phyloP scores from a whole-genome alignment of 2,113 vertebrate genomes.

The Sclerurus mexicanus region DNA sequence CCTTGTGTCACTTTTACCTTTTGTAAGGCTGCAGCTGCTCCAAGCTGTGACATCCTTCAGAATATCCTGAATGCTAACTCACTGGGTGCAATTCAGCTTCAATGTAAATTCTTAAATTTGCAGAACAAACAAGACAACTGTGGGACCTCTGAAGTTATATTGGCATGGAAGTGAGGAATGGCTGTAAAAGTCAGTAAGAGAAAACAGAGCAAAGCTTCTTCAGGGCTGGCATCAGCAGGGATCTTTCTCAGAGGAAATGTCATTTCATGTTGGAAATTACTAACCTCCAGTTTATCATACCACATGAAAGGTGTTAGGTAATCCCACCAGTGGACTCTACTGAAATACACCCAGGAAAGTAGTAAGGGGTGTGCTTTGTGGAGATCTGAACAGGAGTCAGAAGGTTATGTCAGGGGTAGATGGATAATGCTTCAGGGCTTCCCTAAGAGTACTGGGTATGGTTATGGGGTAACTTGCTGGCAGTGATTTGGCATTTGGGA shows the following conservation, averaged over 20 bases:
- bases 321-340: background rate
- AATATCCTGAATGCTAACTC: background rate
- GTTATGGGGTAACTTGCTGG: background rate
- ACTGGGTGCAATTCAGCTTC: background rate
- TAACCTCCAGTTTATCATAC: background rate
- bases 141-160: background rate
- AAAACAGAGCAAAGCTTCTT: background rate
- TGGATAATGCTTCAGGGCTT: background rate
- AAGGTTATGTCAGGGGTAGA: background rate
- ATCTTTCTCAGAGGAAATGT: background rate
- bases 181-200: background rate
- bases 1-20: background rate
- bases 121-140: background rate
- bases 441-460: background rate
- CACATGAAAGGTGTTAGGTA: background rate
- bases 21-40: background rate
- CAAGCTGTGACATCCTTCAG: background rate
- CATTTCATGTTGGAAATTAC: background rate
- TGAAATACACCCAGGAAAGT: background rate
- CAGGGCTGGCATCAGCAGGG: background rate
- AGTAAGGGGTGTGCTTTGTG: background rate
- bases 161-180: background rate
- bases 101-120: background rate
- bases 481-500: background rate
- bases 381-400: background rate